Conservation (phyloP, 2,797 vertebrate species). For the Propithecus perrieri region DNA sequence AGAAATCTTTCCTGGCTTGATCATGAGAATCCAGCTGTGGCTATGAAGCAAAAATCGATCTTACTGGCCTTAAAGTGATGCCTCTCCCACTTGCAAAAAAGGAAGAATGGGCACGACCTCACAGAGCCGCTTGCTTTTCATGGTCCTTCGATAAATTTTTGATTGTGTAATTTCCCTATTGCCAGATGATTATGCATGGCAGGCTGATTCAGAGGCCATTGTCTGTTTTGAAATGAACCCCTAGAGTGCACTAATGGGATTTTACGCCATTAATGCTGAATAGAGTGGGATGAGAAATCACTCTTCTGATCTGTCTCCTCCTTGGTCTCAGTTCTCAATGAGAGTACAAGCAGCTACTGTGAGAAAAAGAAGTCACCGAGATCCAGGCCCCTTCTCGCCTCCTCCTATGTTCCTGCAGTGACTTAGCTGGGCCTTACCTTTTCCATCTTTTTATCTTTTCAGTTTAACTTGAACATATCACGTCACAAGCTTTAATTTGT, state of each 20-base stretch:
- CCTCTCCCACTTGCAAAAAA: background rate
- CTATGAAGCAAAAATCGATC: background rate
- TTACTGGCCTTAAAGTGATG: background rate
- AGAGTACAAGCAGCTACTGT: background rate
- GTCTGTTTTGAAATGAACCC: slow-evolving; percentile 72
- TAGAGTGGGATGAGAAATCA: slow-evolving; percentile 57
- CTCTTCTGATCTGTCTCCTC: slow-evolving; percentile 50
- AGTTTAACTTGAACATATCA: background rate
- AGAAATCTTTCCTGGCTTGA: background rate
- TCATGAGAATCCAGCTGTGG: background rate
- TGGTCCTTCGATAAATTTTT: slow-evolving; percentile 55
- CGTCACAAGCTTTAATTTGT: background rate
- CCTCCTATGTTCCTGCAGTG: background rate
- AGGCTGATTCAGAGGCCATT: slow-evolving; percentile 52
- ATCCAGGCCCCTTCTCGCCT: background rate
- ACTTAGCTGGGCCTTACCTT: background rate
- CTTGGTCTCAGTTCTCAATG: slow-evolving; percentile 19
- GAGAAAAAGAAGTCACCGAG: slow-evolving; percentile 20
- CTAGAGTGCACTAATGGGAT: slow-evolving; percentile 71
- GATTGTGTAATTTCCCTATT: slow-evolving; percentile 54
- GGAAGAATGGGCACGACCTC: slow-evolving; percentile 23
- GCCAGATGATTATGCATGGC: slow-evolving; percentile 65
- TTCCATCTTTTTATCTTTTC: slow-evolving; percentile 19
- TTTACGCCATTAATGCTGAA: slow-evolving; percentile 63
- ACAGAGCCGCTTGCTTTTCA: background rate